Percentiles rank a stretch among this genome's conserved stretches.
Conservation (phyloP, 2,113 vertebrate genomes). For the Mastomys natalensis region DNA sequence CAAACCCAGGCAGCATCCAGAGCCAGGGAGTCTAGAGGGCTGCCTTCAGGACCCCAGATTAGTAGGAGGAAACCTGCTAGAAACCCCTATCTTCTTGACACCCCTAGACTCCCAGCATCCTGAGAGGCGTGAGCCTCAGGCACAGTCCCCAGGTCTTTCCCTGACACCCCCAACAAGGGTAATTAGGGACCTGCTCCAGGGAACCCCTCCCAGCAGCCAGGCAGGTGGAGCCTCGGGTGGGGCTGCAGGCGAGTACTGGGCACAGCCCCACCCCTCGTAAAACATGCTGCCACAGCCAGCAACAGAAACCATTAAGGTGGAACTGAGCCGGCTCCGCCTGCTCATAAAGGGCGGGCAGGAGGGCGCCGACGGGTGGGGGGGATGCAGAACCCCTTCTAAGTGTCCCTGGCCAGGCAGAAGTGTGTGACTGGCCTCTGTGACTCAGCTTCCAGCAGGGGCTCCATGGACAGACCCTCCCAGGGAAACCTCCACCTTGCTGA, state of each 20-base stretch:
- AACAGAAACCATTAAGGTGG: conserved; percentile 91
- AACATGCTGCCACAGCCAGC: conserved; percentile 90
- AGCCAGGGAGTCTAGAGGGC: neutral
- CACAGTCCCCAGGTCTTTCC: conserved; percentile 54
- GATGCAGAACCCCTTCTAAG: conserved; percentile 70
- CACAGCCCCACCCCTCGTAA: conserved; percentile 88
- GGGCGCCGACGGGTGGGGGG: conserved; percentile 70
- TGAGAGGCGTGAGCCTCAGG: conserved; percentile 12
- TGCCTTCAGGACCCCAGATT: neutral
- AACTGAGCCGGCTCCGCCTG: conserved; percentile 87
- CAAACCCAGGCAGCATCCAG: neutral
- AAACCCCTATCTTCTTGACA: neutral
- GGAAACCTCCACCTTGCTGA: neutral
- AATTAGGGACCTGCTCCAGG: conserved; percentile 88
- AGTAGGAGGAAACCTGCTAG: neutral
- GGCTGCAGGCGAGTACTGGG: conserved; percentile 87
- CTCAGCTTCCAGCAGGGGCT: conserved; percentile 80
- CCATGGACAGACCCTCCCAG: conserved; percentile 66
- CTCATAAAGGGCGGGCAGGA: conserved; percentile 85
- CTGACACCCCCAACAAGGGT: conserved; percentile 70
- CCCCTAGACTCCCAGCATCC: neutral
- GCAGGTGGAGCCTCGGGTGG: conserved; percentile 87
- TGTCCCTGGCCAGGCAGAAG: neutral
- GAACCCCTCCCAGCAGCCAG: conserved; percentile 88
- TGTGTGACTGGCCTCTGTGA: conserved; percentile 67